Evolutionary conservation across 1,140 invertebrate genomes (phyloP), one percentile per base, ranked within the genome.

Genomic region (Orchesella cincta): DNA sequence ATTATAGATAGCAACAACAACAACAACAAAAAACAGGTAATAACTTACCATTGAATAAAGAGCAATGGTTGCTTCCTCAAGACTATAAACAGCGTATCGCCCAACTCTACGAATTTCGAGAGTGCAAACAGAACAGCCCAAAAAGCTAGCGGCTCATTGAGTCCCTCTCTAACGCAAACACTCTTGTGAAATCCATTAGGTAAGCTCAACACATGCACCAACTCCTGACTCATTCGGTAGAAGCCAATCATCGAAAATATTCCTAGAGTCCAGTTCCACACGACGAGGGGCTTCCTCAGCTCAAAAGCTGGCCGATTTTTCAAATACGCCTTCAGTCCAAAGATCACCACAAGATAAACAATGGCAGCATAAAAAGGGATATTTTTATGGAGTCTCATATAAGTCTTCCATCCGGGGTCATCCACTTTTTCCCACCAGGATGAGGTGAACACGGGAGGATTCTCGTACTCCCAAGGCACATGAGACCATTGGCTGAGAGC

Each of bases 41-140:
- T 14, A 64, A 64, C 36, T 51, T 46, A 73, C 71, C 71, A 73
- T 20, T 73, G 71, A 51, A 73, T 36, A n/a, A 73, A 73, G 39
- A 73, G 34, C 2, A 73, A 23, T 3, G 71, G 71, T 29, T 73
- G 71, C 71, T 73, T 73, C 71, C 71, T 36, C 34, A 73, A 26
- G 8, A 73, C 71, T 2, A 73, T 73, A 35, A 73, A 73, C 1
- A 73, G 18, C 1, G 71, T 73, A 73, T 73, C 71, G 23, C 71
- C 71, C 71, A 73, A 23, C 39, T 73, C 71, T 12, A 73, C 34
- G 46, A 73, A 73, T 28, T 73, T 73, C 1, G 71, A 73, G 3
- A 73, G 71, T 26, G 39, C 71, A 46, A 73, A 73, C 14, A 73
- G 26, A 23, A 73, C 35, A 2, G 35, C 71, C 71, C 71, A 73